Evolutionary conservation across 1,140 invertebrate species (phyloP).

Genomic region (Drosophila mayri): DNA sequence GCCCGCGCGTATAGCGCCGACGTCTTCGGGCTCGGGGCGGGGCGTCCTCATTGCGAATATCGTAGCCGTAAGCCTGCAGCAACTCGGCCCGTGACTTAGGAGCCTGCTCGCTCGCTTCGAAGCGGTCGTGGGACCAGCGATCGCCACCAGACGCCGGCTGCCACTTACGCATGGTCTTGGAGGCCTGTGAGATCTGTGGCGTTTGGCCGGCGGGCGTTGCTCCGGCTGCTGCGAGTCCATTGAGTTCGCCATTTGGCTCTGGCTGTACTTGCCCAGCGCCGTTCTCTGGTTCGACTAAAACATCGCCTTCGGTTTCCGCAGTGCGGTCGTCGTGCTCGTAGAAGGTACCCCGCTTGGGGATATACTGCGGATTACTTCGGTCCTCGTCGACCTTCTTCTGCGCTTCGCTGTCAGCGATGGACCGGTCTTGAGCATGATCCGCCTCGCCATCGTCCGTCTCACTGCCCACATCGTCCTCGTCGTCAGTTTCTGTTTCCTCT

Average conservation of each 20-base stretch:
- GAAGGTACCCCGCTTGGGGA: slow-evolving; percentile 97
- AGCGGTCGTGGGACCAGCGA: slow-evolving; percentile 96
- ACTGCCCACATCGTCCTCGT: slow-evolving; percentile 85
- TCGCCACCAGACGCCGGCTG: slow-evolving; percentile 85
- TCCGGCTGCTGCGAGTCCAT: slow-evolving; percentile 55
- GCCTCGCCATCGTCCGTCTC: slow-evolving; percentile 85
- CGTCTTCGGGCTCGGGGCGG: slow-evolving; percentile 94
- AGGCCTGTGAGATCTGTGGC: slow-evolving; percentile 76
- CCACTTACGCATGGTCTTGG: slow-evolving; percentile 86
- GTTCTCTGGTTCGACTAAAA: slow-evolving; percentile 39
- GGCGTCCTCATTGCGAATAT: slow-evolving; percentile 96
- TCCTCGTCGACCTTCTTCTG: slow-evolving; percentile 95
- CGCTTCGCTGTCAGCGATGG: slow-evolving; percentile 85
- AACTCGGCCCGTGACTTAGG: slow-evolving; percentile 96
- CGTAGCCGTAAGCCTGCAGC: slow-evolving; percentile 96
- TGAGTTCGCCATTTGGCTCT: slow-evolving; percentile 43
- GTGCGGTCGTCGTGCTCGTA: slow-evolving; percentile 98
- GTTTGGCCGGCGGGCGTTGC: slow-evolving; percentile 47
- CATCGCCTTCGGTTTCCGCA: slow-evolving; percentile 87
- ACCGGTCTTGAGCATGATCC: slow-evolving; percentile 86
- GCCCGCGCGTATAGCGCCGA: slow-evolving; percentile 94
- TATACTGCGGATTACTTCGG: slow-evolving; percentile 97
- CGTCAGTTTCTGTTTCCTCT: slow-evolving; percentile 67
- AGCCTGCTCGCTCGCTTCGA: slow-evolving; percentile 90
- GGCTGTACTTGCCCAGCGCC: slow-evolving; percentile 22